A percentile compares a stretch with the other conserved stretches of the same genome.
These are phyloP conservation scores for Heliornis fulica DNA, from an alignment of 2,113 vertebrate genomes.

Conservation along the genomic window DNA sequence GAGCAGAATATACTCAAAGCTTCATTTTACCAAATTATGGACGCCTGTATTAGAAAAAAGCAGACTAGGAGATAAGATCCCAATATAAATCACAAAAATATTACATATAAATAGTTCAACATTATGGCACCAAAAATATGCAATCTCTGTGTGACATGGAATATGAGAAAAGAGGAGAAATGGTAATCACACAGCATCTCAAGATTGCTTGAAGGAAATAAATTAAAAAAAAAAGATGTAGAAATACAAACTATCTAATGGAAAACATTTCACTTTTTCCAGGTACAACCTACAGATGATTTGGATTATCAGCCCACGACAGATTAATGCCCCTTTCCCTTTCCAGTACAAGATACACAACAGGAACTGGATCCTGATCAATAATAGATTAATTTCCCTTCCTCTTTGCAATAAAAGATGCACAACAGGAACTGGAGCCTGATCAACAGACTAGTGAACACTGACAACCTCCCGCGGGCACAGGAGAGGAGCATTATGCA, in stretches of 20 bases:
- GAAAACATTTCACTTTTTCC: neutral
- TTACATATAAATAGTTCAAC: neutral
- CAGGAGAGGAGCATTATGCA: neutral
- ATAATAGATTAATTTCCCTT: conserved; percentile 36
- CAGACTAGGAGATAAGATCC: neutral
- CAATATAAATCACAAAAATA: neutral
- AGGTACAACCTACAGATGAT: neutral
- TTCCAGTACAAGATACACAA: neutral
- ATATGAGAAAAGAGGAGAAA: neutral
- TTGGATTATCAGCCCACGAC: neutral
- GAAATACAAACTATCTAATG: neutral
- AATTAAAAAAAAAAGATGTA: too few species aligned
- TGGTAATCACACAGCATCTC: neutral
- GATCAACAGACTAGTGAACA: conserved; percentile 10
- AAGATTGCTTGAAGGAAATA: neutral
- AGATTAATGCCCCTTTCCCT: conserved; percentile 21
- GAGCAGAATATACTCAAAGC: neutral
- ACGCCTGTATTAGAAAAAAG: neutral
- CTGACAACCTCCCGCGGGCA: conserved; percentile 4
- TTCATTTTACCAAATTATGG: neutral
- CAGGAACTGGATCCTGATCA: conserved; percentile 33
- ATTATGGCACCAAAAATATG: neutral
- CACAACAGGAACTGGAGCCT: neutral
- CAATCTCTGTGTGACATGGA: neutral
- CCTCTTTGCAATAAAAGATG: neutral